Percentiles rank a stretch among this genome's conserved stretches.
phyloP scores from a whole-genome alignment of 2,113 vertebrate genomes.

The Xenopus laevis region DNA sequence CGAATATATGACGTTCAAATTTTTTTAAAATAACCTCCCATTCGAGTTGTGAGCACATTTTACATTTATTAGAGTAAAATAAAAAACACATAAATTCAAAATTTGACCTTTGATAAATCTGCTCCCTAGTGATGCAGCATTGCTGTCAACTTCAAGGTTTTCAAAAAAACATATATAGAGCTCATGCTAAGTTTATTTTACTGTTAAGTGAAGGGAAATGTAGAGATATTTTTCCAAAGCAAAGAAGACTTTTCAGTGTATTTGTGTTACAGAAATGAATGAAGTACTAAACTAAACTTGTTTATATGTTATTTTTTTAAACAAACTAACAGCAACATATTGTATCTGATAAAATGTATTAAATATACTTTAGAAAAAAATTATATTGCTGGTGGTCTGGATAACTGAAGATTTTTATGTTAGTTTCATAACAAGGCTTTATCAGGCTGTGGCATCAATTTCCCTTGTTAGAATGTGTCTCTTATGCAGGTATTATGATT shows the following conservation, averaged over 20 bases:
- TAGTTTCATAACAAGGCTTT: no score
- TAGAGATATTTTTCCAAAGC: slow-evolving; percentile 16
- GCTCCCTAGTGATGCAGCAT: slow-evolving; percentile 1
- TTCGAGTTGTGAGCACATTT: no score
- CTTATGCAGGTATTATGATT: no score
- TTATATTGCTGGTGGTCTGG: background rate
- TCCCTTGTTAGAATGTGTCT: no score
- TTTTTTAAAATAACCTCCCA: no score
- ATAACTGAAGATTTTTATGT: background rate
- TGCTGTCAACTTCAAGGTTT: background rate
- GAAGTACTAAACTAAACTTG: slow-evolving; percentile 28
- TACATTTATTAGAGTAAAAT: no score
- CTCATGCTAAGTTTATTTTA: slow-evolving; percentile 5
- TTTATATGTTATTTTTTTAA: slow-evolving; percentile 41
- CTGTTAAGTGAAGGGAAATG: slow-evolving; percentile 13
- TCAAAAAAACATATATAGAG: slow-evolving; percentile 1
- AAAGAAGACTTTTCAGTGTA: slow-evolving; percentile 9
- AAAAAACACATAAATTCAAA: no score
- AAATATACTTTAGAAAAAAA: slow-evolving; percentile 8
- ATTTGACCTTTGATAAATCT: no score
- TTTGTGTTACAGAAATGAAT: slow-evolving; percentile 28
- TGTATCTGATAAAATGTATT: slow-evolving; percentile 32
- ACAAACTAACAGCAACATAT: slow-evolving; percentile 31
- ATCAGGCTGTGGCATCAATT: no score
- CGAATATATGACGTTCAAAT: no score